These are phyloP conservation scores for Colletes collaris DNA, from an alignment of 2,888 invertebrate species.

Conservation along the genomic window DNA sequence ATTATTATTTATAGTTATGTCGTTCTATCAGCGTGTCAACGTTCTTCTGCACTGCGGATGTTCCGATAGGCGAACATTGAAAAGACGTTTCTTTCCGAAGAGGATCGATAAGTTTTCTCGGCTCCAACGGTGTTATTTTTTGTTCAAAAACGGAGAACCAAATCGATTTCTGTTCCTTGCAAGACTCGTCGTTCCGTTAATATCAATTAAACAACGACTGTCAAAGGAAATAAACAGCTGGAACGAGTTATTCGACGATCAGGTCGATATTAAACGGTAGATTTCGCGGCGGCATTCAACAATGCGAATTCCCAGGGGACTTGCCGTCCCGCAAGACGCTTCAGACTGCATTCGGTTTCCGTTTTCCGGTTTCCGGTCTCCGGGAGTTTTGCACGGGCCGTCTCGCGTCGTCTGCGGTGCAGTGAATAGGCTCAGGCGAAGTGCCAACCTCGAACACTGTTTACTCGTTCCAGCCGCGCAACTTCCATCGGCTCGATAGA, in stretches of 20 bases:
- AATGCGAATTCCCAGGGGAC: slow-evolving; percentile 19
- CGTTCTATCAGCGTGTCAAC: slow-evolving; percentile 5
- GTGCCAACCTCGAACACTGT: slow-evolving; percentile 67
- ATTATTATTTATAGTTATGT: background rate
- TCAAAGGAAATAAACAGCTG: background rate
- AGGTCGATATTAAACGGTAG: background rate
- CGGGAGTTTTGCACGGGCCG: slow-evolving; percentile 10
- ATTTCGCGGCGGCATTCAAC: slow-evolving; percentile 10
- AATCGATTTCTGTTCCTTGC: too few relatives aligned
- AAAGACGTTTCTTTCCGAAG: background rate
- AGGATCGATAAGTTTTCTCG: background rate
- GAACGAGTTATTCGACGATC: too few relatives aligned
- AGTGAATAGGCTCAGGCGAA: slow-evolving; percentile 59
- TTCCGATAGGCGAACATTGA: background rate
- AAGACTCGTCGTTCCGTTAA: too few relatives aligned
- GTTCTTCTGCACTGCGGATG: background rate
- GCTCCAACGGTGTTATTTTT: too few relatives aligned
- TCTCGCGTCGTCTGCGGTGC: slow-evolving; percentile 36
- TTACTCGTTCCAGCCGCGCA: slow-evolving; percentile 52
- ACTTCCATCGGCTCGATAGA: slow-evolving; percentile 39
- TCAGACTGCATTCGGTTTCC: slow-evolving; percentile 45
- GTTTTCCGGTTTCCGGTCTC: slow-evolving; percentile 26
- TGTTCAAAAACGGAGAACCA: too few relatives aligned
- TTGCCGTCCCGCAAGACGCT: slow-evolving; percentile 22
- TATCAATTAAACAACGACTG: background rate